Evolutionary conservation across 2,888 invertebrate genomes (phyloP), one percentile per base, ranked within the genome.

Genomic region (Chymomyza fuscimana): DNA sequence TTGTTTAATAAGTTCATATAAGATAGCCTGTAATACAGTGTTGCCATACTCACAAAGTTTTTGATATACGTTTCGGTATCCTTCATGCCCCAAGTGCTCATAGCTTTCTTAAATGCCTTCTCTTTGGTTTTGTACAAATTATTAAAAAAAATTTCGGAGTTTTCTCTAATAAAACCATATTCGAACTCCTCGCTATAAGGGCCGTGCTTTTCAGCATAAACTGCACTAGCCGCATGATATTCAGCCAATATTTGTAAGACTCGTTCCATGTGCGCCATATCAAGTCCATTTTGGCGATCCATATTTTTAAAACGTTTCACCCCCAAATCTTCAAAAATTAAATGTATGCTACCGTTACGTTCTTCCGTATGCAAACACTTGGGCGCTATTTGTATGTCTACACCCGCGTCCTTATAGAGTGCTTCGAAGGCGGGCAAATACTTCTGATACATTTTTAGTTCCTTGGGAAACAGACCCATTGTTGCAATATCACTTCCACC

Each of bases 181-280:
- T 79, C 40, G 29, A 80, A 82, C 6, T 82, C 73, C 10, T 65
- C 67, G 3, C 87, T 86, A 65, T 81, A 88, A 0, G 78, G 77
- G 0, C 89, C 90, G 66, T 90, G 77, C 5, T 78, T 73, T 5
- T 89, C 87, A 3, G 78, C 79, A 65, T 87, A 88, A 5, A 90
- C 88, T 0, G 86, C 87, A n/a, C 89, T 86, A 0, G 88, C 91
- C 2, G 91, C 92, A 86, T 91, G 91, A 29, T 88, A 86, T 61
- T 92, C 87, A 0, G 92, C 91, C 54, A 92, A 63, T 12, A 87
- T 86, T 9, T 70, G 74, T 4, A 92, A 58, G 1, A 80, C 73
- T 3, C 74, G 58, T 15, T 79, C 74, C 76, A 90, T 89, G 10
- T 91, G 90, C 0, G 52, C 64, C 77, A 89, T 78, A 65, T 90